Evolutionary conservation across 2,113 vertebrate genomes (phyloP).

Genomic region (Phylloscopus whistleri): DNA sequence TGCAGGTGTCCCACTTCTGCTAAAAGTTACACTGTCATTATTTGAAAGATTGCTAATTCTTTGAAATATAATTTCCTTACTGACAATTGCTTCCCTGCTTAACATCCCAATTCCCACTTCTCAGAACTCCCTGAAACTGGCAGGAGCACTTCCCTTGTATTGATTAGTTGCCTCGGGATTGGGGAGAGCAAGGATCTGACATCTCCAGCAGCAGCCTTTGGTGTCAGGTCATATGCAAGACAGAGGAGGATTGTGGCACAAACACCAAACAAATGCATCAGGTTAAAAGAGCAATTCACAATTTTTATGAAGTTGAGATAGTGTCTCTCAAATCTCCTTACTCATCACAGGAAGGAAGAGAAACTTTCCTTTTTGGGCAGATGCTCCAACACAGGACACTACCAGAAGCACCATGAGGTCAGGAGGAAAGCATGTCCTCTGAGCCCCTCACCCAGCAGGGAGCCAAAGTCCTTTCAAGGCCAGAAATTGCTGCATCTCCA

Average conservation of each 20-base stretch:
- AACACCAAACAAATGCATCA: background rate
- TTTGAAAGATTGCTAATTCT: background rate
- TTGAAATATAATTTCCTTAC: background rate
- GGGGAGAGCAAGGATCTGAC: background rate
- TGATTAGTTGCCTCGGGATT: fast-evolving
- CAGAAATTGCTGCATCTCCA: background rate
- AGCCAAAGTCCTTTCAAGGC: background rate
- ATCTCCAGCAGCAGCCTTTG: background rate
- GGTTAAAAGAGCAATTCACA: background rate
- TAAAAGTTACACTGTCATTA: background rate
- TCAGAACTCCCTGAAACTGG: background rate
- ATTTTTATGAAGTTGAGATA: background rate
- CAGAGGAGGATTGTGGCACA: background rate
- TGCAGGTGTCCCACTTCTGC: background rate
- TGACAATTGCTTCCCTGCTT: background rate
- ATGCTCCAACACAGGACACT: background rate
- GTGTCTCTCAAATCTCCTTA: background rate
- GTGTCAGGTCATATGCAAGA: fast-evolving
- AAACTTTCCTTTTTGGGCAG: background rate
- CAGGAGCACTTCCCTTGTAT: background rate
- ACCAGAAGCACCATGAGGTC: background rate
- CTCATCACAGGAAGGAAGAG: background rate
- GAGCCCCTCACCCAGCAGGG: background rate
- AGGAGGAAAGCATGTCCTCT: background rate
- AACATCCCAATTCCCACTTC: background rate